Percentiles rank a stretch among this genome's conserved stretches.
Conservation (phyloP, 1,140 invertebrate species). For the Hypsibius dujardini region DNA sequence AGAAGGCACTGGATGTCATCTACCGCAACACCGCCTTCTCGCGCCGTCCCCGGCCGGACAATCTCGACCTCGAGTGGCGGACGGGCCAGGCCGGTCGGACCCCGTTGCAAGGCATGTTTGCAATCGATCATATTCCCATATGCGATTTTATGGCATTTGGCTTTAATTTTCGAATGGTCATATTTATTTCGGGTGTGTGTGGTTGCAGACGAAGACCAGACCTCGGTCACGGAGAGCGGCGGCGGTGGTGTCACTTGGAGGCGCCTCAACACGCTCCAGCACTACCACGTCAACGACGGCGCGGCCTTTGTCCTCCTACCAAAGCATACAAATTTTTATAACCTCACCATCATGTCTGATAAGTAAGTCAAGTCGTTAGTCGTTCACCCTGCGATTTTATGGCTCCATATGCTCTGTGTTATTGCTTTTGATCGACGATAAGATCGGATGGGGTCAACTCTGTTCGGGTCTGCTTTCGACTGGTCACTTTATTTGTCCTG, state of each 20-base stretch:
- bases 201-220: conserved; percentile 66
- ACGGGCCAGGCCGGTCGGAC: conserved; percentile 59
- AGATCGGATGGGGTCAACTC: too few relatives aligned
- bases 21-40: conserved; percentile 89
- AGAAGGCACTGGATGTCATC: conserved; percentile 92
- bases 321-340: conserved; percentile 87
- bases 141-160: too few relatives aligned
- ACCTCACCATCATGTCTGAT: conserved; percentile 79
- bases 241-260: conserved; percentile 55
- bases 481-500: too few relatives aligned
- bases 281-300: conserved; percentile 80
- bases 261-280: conserved; percentile 83
- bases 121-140: too few relatives aligned
- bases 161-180: too few relatives aligned
- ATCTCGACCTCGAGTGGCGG: conserved; percentile 89
- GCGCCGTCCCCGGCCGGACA: conserved; percentile 77
- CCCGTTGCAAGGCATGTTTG: conserved; percentile 50
- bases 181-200: too few relatives aligned
- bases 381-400: too few relatives aligned
- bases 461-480: too few relatives aligned
- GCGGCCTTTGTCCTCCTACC: conserved; percentile 81
- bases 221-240: conserved; percentile 73
- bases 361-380: conserved; percentile 38
- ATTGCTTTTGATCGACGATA: too few relatives aligned
- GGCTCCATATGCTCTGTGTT: too few relatives aligned